phyloP scores from a whole-genome alignment of 2,888 invertebrate genomes.

The Leptopilina drosophilae region DNA sequence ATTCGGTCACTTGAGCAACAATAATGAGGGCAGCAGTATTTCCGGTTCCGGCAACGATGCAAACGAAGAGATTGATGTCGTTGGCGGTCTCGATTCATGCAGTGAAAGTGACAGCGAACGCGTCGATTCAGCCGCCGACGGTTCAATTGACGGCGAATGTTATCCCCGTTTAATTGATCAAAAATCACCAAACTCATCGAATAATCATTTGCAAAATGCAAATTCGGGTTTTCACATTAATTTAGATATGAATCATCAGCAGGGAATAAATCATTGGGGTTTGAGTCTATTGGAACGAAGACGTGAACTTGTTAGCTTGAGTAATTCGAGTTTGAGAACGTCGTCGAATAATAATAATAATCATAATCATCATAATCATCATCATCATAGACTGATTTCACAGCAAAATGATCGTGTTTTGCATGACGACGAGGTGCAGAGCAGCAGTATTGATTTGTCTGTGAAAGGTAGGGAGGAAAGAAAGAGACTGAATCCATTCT shows the following conservation, averaged over 20 bases:
- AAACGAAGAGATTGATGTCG: conserved; percentile 86
- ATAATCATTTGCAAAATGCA: conserved; percentile 60
- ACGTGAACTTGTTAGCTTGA: conserved; percentile 74
- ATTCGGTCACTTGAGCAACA: conserved; percentile 67
- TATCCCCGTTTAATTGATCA: conserved; percentile 74
- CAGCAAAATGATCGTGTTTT: conserved; percentile 47
- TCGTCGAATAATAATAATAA: conserved; percentile 54
- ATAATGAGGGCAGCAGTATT: conserved; percentile 75
- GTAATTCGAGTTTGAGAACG: conserved; percentile 60
- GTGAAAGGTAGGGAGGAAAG: conserved; percentile 80
- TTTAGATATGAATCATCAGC: conserved; percentile 71
- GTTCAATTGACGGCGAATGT: conserved; percentile 81
- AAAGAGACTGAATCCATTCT: conserved; percentile 89
- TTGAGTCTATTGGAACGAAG: conserved; percentile 77
- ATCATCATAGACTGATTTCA: conserved; percentile 26
- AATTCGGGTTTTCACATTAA: conserved; percentile 63
- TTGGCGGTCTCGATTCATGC: conserved; percentile 86
- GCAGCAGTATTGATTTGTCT: conserved; percentile 74
- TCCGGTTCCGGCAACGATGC: conserved; percentile 75
- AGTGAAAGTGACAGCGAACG: conserved; percentile 83
- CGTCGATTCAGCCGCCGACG: conserved; percentile 77
- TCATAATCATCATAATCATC: no score
- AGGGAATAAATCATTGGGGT: conserved; percentile 74
- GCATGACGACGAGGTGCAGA: conserved; percentile 73
- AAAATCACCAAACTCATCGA: conserved; percentile 60